Evolutionary conservation across 2,113 vertebrate genomes (phyloP).

Genomic region (Cnemophilus loriae): DNA sequence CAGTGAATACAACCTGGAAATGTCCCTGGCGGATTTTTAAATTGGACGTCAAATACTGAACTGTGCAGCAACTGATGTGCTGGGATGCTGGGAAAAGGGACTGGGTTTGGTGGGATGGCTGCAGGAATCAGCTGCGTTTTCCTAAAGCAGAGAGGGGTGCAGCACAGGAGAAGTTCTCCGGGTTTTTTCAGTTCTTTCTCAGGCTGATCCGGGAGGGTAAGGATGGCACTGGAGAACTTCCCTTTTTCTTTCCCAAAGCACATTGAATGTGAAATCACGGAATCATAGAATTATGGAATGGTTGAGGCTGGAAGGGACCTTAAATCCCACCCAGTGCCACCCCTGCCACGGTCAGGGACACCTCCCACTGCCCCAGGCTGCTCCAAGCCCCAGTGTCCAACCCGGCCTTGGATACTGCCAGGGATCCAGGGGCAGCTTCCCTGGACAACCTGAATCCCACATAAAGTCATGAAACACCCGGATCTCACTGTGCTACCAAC

Average conservation of each 20-base stretch:
- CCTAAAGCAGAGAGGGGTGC: not conserved
- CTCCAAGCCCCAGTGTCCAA: not conserved
- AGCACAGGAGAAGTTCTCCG: not conserved
- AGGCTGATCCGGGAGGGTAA: not conserved
- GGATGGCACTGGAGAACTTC: not conserved
- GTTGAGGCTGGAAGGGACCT: not conserved
- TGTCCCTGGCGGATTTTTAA: not conserved
- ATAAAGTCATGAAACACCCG: fast-evolving
- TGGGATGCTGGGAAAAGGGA: not conserved
- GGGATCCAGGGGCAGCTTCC: not conserved
- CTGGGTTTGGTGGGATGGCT: not conserved
- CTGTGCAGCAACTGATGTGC: not conserved
- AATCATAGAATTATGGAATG: not conserved
- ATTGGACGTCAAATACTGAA: not conserved
- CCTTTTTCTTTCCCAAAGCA: not conserved
- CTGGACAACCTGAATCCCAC: not conserved
- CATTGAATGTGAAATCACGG: not conserved
- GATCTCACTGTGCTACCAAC: not conserved
- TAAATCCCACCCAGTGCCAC: not conserved
- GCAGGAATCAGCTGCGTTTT: not conserved
- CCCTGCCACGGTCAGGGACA: not conserved
- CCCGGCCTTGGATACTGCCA: not conserved
- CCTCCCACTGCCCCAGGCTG: not conserved
- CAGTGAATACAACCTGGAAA: not conserved
- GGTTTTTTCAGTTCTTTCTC: not conserved